Conservation (phyloP, 1,140 invertebrate genomes). For the Lepidurus couesii region DNA sequence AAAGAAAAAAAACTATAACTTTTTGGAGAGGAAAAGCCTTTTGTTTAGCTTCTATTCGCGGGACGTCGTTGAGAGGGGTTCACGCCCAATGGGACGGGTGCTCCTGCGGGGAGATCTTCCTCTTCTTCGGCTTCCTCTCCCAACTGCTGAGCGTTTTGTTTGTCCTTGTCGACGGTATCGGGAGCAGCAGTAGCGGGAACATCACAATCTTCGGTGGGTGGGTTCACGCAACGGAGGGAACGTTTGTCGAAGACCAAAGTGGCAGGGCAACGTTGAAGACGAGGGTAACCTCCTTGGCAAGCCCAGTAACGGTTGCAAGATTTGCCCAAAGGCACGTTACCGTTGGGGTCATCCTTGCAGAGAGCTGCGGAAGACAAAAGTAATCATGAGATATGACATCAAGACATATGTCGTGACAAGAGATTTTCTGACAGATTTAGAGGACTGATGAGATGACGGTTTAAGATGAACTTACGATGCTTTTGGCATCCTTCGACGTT, state of each 20-base stretch:
- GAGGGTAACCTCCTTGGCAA: constrained; percentile 84
- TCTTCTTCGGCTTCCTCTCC: constrained; percentile 46
- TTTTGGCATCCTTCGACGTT: constrained; percentile 88
- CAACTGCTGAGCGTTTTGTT: constrained; percentile 63
- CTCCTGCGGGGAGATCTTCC: constrained; percentile 28
- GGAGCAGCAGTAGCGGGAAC: constrained; percentile 37
- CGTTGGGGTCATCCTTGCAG: constrained; percentile 81
- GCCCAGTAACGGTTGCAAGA: constrained; percentile 91
- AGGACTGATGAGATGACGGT: not conserved
- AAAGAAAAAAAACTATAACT: not conserved
- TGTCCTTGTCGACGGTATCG: constrained; percentile 46
- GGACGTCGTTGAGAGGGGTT: constrained; percentile 2
- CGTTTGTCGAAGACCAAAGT: constrained; percentile 82
- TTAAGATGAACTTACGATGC: constrained; percentile 66
- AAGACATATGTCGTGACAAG: not conserved
- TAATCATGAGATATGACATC: constrained; percentile 25
- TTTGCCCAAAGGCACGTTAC: constrained; percentile 68
- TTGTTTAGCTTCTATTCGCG: not conserved
- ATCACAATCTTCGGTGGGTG: constrained; percentile 80
- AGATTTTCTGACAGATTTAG: not conserved
- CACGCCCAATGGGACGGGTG: not conserved
- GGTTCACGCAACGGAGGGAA: constrained; percentile 74
- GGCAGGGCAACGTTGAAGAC: constrained; percentile 79
- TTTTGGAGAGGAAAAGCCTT: not conserved
- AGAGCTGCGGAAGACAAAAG: constrained; percentile 56